Percentiles rank a stretch among this genome's conserved stretches.
phyloP scores from a whole-genome alignment of 2,113 vertebrate genomes.

The Blennius ocellaris region DNA sequence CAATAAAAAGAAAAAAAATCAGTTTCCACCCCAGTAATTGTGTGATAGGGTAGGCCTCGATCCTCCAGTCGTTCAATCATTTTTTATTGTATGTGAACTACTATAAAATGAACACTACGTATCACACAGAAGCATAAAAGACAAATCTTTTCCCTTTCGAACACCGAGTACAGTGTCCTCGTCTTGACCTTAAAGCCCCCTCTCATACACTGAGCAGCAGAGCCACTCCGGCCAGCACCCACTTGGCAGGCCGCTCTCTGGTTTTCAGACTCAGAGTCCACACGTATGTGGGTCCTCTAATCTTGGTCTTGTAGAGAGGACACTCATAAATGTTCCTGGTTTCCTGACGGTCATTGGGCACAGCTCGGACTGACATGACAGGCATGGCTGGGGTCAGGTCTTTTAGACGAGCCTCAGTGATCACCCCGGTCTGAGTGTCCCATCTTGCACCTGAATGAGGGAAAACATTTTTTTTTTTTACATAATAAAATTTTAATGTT shows the following conservation, averaged over 20 bases:
- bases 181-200: neutral
- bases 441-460: slow-evolving; percentile 80
- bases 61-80: neutral
- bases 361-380: slow-evolving; percentile 80
- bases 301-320: slow-evolving; percentile 83
- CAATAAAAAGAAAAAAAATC: slow-evolving; percentile 73
- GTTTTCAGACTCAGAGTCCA: slow-evolving; percentile 82
- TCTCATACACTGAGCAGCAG: slow-evolving; percentile 82
- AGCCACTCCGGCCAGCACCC: slow-evolving; percentile 83
- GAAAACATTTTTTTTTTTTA: too few relatives aligned
- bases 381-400: slow-evolving; percentile 79
- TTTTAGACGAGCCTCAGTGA: slow-evolving; percentile 81
- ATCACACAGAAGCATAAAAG: neutral
- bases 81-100: neutral
- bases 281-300: slow-evolving; percentile 79
- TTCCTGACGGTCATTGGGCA: slow-evolving; percentile 81
- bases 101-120: neutral
- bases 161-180: neutral
- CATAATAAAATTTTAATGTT: too few relatives aligned
- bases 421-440: slow-evolving; percentile 81
- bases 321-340: slow-evolving; percentile 85
- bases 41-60: neutral
- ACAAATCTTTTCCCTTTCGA: neutral
- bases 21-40: slow-evolving; percentile 14
- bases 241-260: slow-evolving; percentile 81